These are phyloP conservation scores for Brachionus rubens DNA, from an alignment of 1,140 invertebrate species.

Conservation along the genomic window DNA sequence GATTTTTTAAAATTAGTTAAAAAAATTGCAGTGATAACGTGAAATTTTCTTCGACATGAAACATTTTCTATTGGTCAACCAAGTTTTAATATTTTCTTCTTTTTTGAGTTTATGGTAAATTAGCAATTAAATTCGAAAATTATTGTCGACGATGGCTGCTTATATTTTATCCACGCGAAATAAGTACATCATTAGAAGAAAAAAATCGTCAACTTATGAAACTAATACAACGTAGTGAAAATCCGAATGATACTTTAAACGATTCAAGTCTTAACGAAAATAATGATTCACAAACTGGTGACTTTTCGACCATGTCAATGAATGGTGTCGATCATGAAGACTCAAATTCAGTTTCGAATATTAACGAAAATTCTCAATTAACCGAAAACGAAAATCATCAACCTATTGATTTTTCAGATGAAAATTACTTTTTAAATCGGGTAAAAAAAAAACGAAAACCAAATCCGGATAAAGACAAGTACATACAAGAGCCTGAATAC, in stretches of 20 bases:
- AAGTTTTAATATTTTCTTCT: not conserved
- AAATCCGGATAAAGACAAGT: conserved; percentile 37
- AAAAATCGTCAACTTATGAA: conserved; percentile 43
- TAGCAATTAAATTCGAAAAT: conserved; percentile 22
- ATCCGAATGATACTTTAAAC: not conserved
- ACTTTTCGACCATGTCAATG: not conserved
- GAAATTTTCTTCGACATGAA: not conserved
- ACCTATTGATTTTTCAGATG: conserved; percentile 24
- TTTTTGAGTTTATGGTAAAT: conserved; percentile 26
- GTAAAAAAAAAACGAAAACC: conserved; percentile 3
- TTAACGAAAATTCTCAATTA: not conserved
- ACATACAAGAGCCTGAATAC: conserved; percentile 40
- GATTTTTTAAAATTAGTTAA: too few species aligned
- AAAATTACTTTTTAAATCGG: not conserved
- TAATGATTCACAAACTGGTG: not conserved
- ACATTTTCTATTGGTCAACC: not conserved
- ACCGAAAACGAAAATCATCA: not conserved
- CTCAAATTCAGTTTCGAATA: not conserved
- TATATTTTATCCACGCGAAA: conserved; percentile 44
- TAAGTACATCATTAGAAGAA: conserved; percentile 33
- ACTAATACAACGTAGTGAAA: not conserved
- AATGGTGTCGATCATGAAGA: not conserved
- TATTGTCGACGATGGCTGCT: conserved; percentile 41
- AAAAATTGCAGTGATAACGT: too few species aligned
- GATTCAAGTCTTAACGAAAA: not conserved